These are phyloP conservation scores for Bradypodion ventrale DNA, from an alignment of 2,797 vertebrate species.

Conservation along the genomic window DNA sequence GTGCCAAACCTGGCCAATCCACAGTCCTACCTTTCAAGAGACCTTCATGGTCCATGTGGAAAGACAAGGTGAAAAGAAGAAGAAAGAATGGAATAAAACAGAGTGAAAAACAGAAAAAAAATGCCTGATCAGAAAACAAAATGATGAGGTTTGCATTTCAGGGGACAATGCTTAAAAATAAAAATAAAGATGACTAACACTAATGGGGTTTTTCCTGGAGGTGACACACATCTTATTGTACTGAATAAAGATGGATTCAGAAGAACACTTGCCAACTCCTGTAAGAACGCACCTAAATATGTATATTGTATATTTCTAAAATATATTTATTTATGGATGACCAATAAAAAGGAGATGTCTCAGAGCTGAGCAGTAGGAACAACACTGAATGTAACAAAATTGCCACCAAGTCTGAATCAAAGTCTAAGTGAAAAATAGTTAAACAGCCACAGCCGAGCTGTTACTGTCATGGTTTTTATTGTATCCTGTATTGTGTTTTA, in stretches of 20 bases:
- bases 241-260: constrained; percentile 42
- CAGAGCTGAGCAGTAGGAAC: neutral
- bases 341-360: neutral
- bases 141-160: constrained; percentile 67
- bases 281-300: neutral
- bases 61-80: constrained; percentile 71
- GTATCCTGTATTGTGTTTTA: no score
- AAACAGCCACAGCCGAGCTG: neutral
- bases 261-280: neutral
- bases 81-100: constrained; percentile 73
- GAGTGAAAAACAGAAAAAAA: constrained; percentile 71
- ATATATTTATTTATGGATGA: accelerated
- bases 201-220: constrained; percentile 26
- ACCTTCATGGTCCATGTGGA: constrained; percentile 80
- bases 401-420: neutral
- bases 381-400: neutral
- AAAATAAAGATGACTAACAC: neutral
- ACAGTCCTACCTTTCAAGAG: constrained; percentile 86
- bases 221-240: constrained; percentile 56
- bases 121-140: constrained; percentile 64
- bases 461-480: no score
- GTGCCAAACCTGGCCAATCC: constrained; percentile 68
- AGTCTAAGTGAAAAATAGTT: neutral
- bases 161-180: constrained; percentile 51
- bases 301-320: neutral